A percentile compares a stretch with the other conserved stretches of the same genome.
Evolutionary conservation across 2,113 vertebrate genomes (phyloP).

Genomic region (Gnathonemus longibarbis): DNA sequence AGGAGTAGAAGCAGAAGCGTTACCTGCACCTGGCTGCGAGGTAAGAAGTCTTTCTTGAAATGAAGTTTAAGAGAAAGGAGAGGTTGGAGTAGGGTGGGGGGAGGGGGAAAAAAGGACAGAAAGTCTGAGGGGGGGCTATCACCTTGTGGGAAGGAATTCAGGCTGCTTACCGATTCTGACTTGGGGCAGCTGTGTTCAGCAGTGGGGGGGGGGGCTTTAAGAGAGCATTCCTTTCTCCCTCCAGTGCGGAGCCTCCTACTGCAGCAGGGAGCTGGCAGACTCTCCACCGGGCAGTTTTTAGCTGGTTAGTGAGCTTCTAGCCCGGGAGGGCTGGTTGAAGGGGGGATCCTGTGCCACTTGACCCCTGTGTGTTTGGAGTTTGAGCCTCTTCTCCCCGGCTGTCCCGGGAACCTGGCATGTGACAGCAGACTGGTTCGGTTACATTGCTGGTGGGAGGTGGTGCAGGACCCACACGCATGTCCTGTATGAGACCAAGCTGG

Average conservation of each 20-base stretch:
- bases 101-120: slow-evolving; percentile 16
- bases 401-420: background rate
- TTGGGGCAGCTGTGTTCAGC: slow-evolving; percentile 19
- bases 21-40: slow-evolving; percentile 33
- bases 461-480: background rate
- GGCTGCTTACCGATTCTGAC: slow-evolving; percentile 41
- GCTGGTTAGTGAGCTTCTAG: background rate
- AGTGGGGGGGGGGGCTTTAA: background rate
- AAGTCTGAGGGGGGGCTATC: slow-evolving; percentile 43
- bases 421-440: background rate
- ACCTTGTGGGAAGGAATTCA: slow-evolving; percentile 57
- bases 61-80: slow-evolving; percentile 28
- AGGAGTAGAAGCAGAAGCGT: slow-evolving; percentile 22
- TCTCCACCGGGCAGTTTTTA: background rate
- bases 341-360: background rate
- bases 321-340: background rate
- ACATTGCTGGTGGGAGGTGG: background rate
- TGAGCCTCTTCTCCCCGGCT: background rate
- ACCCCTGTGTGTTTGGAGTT: background rate
- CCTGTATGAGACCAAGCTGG: background rate
- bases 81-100: background rate
- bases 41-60: slow-evolving; percentile 23
- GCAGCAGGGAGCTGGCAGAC: background rate
- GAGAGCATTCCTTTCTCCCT: background rate
- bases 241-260: background rate